Conservation (phyloP, 37 sponge, comb jelly and placozoan species). For the Ianthella basta region DNA sequence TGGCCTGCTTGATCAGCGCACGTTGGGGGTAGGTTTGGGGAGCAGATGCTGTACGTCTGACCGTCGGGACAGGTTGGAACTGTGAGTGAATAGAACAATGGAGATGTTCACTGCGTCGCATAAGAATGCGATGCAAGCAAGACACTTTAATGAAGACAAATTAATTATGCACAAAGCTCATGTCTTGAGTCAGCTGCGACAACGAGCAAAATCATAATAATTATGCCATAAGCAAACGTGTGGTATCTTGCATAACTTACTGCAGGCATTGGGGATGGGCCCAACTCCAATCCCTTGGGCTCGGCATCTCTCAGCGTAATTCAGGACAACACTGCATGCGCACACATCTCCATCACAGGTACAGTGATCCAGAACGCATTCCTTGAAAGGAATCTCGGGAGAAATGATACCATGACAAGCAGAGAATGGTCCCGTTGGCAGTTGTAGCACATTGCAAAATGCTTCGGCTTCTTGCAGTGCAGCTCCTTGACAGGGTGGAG, state of each 20-base stretch:
- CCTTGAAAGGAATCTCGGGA: not conserved
- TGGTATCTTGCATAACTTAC: no score
- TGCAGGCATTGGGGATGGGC: not conserved
- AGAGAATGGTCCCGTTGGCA: not conserved
- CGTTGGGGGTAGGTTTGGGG: not conserved
- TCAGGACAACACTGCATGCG: slow-evolving; percentile 5
- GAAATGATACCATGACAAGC: not conserved
- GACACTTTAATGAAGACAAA: no score
- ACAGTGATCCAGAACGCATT: slow-evolving; percentile 12
- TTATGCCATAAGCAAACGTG: no score
- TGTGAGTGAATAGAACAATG: not conserved
- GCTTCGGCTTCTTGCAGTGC: not conserved
- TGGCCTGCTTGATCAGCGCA: not conserved
- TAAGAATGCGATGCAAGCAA: no score
- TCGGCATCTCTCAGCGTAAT: slow-evolving; percentile 4
- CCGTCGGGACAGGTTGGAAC: not conserved
- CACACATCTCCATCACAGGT: not conserved
- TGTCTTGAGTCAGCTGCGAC: no score
- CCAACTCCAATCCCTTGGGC: not conserved
- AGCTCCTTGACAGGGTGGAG: not conserved
- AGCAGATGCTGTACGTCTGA: not conserved
- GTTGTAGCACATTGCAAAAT: not conserved
- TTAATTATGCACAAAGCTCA: no score
- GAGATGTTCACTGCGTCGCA: not conserved
- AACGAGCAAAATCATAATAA: no score